phyloP scores from a whole-genome alignment of 53 echinoderm and acorn worm species.

The Zoroaster sp. region DNA sequence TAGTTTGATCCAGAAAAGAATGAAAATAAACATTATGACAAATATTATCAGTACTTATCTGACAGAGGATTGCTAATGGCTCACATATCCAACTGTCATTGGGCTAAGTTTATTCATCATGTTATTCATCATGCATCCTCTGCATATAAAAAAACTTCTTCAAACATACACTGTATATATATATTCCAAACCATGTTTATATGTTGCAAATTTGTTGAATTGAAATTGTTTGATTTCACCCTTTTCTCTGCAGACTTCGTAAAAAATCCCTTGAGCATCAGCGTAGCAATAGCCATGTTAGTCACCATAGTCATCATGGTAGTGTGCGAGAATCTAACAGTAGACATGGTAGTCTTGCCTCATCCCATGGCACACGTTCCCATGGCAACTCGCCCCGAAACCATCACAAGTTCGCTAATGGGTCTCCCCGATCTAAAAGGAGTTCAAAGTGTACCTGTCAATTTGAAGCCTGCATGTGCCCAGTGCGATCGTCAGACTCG shows the following conservation, averaged over 20 bases:
- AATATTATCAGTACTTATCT: too few relatives aligned
- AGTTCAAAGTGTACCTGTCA: constrained; percentile 43
- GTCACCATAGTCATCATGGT: constrained; percentile 61
- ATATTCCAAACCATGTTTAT: too few relatives aligned
- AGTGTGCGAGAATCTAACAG: constrained; percentile 52
- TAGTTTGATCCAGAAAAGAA: too few relatives aligned
- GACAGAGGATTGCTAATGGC: too few relatives aligned
- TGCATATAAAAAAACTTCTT: too few relatives aligned
- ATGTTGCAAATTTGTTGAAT: neutral
- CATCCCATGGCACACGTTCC: constrained; percentile 59
- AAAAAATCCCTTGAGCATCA: constrained; percentile 62
- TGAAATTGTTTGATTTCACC: too few relatives aligned
- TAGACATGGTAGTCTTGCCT: constrained; percentile 63
- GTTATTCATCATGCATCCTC: too few relatives aligned
- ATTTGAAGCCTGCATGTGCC: constrained; percentile 59
- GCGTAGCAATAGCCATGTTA: constrained; percentile 66
- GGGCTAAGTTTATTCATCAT: too few relatives aligned
- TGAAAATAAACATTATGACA: too few relatives aligned
- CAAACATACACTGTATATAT: too few relatives aligned
- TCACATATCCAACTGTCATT: too few relatives aligned
- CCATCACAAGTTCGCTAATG: constrained; percentile 46
- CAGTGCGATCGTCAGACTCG: constrained; percentile 59
- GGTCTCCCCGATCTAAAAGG: constrained; percentile 31
- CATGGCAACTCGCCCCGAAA: constrained; percentile 51
- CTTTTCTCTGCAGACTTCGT: constrained; percentile 54